Evolutionary conservation across 2,888 invertebrate genomes (phyloP), one percentile per base, ranked within the genome.

Genomic region (Cabera pusaria): DNA sequence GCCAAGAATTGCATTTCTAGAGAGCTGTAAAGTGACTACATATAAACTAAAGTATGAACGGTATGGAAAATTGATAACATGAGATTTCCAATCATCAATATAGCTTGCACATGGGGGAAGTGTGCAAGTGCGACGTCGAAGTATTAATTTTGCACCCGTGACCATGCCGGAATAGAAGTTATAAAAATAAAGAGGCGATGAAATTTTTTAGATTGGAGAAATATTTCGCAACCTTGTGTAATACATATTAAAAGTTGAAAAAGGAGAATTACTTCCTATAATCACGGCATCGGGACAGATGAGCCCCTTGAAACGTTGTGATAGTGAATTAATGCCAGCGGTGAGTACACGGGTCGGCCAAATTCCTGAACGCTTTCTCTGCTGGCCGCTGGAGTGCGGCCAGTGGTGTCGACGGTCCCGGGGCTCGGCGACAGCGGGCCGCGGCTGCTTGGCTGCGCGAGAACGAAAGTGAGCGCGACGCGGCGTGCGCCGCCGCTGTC

Each of bases 281-380:
- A 32, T 31, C 21, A 16, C 19, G 14, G 8, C 5, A 27, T 19
- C 16, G 10, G 14, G 4, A 10, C 2, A 1, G 7, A 28, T n/a
- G 10, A 21, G 10, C 5, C 23, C n/a, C 6, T 7, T 2, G 5
- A 7, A 25, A 25, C 7, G 49, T 49, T 45, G 46, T 54, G 49
- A 46, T 49, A 6, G 49, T 55, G 52, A 53, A 58, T 60, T 60
- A 50, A 56, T 53, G 56, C 55, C 14, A 52, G 62, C 31, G 53
- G 49, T 44, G 59, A 60, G 59, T 27, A 35, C 63, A 65, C 66
- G 70, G 67, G 67, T 59, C 66, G 78, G 69, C 76, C 81, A 76
- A 86, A 87, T 87, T 86, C 87, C 85, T 85, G 66, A 77, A 69
- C 85, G 85, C 87, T 87, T 87, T 88, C 87, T 84, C 87, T 77